phyloP scores from a whole-genome alignment of 2,797 vertebrate species.

The Manis javanica region DNA sequence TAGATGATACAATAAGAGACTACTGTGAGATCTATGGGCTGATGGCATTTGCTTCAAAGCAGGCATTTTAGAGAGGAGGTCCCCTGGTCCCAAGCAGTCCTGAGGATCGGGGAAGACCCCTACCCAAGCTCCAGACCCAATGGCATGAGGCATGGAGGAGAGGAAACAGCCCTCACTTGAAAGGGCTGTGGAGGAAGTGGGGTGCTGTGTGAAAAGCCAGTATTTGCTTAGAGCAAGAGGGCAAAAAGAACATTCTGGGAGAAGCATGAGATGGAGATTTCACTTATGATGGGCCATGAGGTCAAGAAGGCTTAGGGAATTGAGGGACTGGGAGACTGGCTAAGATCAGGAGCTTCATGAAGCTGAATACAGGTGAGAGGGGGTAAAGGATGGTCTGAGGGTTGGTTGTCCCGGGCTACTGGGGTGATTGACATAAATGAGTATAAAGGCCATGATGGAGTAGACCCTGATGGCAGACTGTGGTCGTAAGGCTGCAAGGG shows the following conservation, averaged over 20 bases:
- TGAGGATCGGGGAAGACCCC: neutral
- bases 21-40: neutral
- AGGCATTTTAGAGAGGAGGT: neutral
- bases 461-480: neutral
- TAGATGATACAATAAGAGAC: neutral
- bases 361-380: neutral
- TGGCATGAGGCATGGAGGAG: neutral
- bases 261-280: neutral
- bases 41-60: neutral
- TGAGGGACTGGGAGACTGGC: neutral
- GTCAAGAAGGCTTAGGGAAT: neutral
- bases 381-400: neutral
- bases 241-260: neutral
- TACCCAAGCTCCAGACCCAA: neutral
- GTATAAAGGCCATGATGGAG: neutral
- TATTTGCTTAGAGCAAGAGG: neutral
- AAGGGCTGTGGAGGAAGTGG: neutral
- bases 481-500: neutral
- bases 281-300: neutral
- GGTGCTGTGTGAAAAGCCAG: neutral
- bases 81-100: neutral
- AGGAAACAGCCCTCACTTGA: neutral
- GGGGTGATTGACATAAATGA: neutral
- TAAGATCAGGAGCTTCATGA: neutral
- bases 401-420: neutral